Base-by-base conservation (phyloP, 2,888 invertebrate genomes). In the Thymelicus sylvestris region DNA sequence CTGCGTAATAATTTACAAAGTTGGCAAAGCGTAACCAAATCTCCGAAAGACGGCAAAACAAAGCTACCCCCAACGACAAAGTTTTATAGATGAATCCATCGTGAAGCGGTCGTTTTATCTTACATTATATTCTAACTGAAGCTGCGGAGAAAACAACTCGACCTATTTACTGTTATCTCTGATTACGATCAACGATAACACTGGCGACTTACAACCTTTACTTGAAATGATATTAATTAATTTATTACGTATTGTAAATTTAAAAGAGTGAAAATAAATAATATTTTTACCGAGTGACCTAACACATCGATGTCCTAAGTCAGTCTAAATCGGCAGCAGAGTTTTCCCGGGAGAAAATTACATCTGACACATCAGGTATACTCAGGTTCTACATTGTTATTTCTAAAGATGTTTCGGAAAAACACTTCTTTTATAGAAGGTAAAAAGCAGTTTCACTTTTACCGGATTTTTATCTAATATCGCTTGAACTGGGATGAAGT, bases 111-210 rank as follows among this genome's bases (percentile, higher is more conserved):
- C 39, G 57, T 47, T 47, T 41, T 31, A 39, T 59, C 47, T 59
- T 47, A 47, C 47, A n/a, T 66, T 66, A 66, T 66, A 19, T 19
- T 19, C 19, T 19, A 19, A 19, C 66, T 66, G 15, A 52, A 59
- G 31, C 59, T 59, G 55, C 15, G 13, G 57, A 44, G 44, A 66
- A 41, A 63, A 31, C 59, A 66, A 59, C 38, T 66, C 59, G 66
- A 59, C 66, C 61, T 50, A 62, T 31, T 67, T 67, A 67, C 61
- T 31, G 52, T 24, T 62, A 62, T 67, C 61, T 67, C 13, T 13
- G 59, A 67, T 67, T 67, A 67, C 48, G 24, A 39, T 38, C 15
- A 47, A 44, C 39, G 48, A 66, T 59, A 47, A 55, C 15, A 13
- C 3, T 19, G 13, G 59, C 52, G n/a, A 50, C 7, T 50, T 50